Evolutionary conservation across 2,797 vertebrate species (phyloP).

Genomic region (Phoebastria nigripes): DNA sequence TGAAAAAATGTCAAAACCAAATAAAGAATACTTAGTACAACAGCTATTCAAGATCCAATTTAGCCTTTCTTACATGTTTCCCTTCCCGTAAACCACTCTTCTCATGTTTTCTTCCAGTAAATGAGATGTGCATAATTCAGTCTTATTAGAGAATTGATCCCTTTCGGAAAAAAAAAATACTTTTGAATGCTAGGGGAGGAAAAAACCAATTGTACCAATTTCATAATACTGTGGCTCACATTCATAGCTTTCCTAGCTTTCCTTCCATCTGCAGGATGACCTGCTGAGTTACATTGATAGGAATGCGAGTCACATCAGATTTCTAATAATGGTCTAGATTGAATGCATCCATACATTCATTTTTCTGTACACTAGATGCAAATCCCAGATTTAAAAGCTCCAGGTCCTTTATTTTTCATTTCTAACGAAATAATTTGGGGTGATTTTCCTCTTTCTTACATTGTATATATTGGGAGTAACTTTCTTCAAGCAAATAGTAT

Average conservation of each 20-base stretch:
- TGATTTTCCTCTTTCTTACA: neutral
- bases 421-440: neutral
- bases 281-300: neutral
- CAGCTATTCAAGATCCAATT: neutral
- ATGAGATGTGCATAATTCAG: conserved; percentile 36
- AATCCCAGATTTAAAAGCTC: neutral
- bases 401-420: neutral
- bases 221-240: neutral
- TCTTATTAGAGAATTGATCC: conserved; percentile 42
- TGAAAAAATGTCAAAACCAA: conserved; percentile 38
- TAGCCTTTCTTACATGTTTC: neutral
- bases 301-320: neutral
- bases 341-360: neutral
- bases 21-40: conserved; percentile 8
- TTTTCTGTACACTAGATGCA: neutral
- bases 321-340: neutral
- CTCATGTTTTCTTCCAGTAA: conserved; percentile 49
- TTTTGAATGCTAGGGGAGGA: neutral
- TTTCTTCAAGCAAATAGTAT: neutral
- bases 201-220: neutral
- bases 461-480: neutral
- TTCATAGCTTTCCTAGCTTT: neutral
- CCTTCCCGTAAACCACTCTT: conserved; percentile 40
- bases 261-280: neutral
- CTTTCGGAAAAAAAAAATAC: neutral